A percentile compares a stretch with the other conserved stretches of the same genome.
phyloP scores from a whole-genome alignment of 2,113 vertebrate genomes.

The Hipposideros armiger region DNA sequence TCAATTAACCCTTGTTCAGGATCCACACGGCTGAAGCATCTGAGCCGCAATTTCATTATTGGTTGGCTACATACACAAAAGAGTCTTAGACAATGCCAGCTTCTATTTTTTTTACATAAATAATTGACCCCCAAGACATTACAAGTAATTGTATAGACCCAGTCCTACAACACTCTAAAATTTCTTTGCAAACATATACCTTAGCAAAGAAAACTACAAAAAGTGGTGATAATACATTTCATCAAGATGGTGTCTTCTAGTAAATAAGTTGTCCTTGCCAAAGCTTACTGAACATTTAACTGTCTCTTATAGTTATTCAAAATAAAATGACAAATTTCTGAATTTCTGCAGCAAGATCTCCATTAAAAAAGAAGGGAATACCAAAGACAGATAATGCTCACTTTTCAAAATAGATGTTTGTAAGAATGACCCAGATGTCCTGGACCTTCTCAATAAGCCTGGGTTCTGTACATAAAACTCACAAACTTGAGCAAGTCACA shows the following conservation, averaged over 20 bases:
- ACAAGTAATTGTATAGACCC: not conserved
- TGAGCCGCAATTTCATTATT: not conserved
- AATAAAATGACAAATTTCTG: not conserved
- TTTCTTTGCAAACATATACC: not conserved
- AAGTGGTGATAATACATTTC: not conserved
- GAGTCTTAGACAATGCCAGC: not conserved
- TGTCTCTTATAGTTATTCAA: constrained; percentile 15
- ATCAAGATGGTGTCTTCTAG: not conserved
- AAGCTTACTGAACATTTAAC: not conserved
- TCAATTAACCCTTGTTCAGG: not conserved
- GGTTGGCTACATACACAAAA: not conserved
- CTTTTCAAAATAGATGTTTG: constrained; percentile 33
- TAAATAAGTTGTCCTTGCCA: constrained; percentile 35
- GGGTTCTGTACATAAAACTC: not conserved
- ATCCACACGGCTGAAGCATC: not conserved
- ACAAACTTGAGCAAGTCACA: constrained; percentile 14
- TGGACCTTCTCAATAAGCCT: not conserved
- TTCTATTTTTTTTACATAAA: not conserved
- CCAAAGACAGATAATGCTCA: constrained; percentile 23
- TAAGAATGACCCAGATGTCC: not conserved
- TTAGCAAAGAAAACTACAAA: constrained; percentile 32
- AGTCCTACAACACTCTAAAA: not conserved
- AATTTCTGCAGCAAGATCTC: constrained; percentile 1
- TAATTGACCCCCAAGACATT: not conserved
- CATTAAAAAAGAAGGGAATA: not conserved